Percentiles rank a stretch among this genome's conserved stretches.
Conservation (phyloP, 2,888 invertebrate species). For the Coelopa pilipes region DNA sequence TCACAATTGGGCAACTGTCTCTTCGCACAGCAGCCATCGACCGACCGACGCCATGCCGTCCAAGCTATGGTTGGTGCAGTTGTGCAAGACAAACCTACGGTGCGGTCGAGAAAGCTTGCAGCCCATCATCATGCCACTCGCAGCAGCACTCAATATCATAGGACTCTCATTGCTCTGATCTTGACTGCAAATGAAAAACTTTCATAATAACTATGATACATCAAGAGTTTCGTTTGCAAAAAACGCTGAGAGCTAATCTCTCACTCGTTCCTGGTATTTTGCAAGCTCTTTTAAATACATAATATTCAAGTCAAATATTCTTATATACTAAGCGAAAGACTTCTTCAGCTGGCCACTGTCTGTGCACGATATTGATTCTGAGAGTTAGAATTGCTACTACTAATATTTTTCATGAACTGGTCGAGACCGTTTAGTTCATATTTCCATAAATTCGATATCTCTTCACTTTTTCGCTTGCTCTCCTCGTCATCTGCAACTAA, state of each 20-base stretch:
- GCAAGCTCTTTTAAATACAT: too few species aligned
- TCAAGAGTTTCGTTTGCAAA: conserved; percentile 20
- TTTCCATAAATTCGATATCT: conserved; percentile 62
- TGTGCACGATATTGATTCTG: conserved; percentile 47
- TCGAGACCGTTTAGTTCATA: conserved; percentile 71
- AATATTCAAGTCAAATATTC: too few species aligned
- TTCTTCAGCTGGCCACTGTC: conserved; percentile 46
- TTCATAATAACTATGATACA: conserved; percentile 61
- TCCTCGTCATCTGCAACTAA: conserved; percentile 48
- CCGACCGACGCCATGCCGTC: conserved; percentile 24
- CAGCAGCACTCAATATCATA: conserved; percentile 50
- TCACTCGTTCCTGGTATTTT: not conserved
- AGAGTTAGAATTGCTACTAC: conserved; percentile 50
- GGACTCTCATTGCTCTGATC: conserved; percentile 50
- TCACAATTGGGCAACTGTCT: conserved; percentile 47
- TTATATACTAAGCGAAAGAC: too few species aligned
- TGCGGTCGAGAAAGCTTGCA: conserved; percentile 30
- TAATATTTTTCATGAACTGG: conserved; percentile 71
- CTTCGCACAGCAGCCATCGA: conserved; percentile 40
- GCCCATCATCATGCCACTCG: conserved; percentile 37
- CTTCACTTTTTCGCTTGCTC: conserved; percentile 45
- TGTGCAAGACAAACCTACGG: conserved; percentile 32
- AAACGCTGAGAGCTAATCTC: conserved; percentile 25
- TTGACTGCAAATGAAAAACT: conserved; percentile 68
- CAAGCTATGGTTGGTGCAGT: conserved; percentile 29